phyloP scores from a whole-genome alignment of 1,140 invertebrate species.

The Aphis gossypii region DNA sequence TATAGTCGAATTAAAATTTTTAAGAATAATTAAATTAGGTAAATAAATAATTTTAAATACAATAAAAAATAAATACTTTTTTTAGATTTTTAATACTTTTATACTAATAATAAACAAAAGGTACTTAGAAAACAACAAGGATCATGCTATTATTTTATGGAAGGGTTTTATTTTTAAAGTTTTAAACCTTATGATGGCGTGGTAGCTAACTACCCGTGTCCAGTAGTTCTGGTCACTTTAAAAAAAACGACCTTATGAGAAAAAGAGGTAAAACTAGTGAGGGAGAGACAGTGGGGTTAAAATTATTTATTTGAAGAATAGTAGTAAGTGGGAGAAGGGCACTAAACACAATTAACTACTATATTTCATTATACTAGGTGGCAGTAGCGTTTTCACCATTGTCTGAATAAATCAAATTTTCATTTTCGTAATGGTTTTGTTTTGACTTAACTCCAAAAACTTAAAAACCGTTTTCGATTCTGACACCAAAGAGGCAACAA shows the following conservation, averaged over 20 bases:
- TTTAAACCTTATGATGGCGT: not conserved
- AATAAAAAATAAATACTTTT: too few species aligned
- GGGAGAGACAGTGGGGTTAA: not conserved
- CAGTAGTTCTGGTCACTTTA: constrained; percentile 32
- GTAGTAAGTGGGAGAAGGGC: not conserved
- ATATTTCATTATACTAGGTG: constrained; percentile 43
- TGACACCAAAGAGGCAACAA: constrained; percentile 42
- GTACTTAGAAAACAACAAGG: not conserved
- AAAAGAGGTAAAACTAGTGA: not conserved
- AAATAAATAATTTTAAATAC: constrained; percentile 7
- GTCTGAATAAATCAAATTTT: constrained; percentile 57
- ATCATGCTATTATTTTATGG: not conserved
- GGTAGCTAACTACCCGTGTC: not conserved
- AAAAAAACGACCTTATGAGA: not conserved
- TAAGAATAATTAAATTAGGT: not conserved
- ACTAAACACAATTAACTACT: not conserved
- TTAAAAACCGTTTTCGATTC: constrained; percentile 45
- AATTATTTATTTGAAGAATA: constrained; percentile 43
- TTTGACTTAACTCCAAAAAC: constrained; percentile 56
- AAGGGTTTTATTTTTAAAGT: not conserved
- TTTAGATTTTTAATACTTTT: not conserved
- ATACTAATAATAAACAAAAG: not conserved
- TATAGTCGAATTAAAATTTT: not conserved
- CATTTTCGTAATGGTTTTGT: constrained; percentile 58
- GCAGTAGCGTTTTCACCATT: not conserved